A percentile compares a stretch with the other conserved stretches of the same genome.
Conservation (phyloP, 1,140 invertebrate genomes). For the Globodera ellingtonae region DNA sequence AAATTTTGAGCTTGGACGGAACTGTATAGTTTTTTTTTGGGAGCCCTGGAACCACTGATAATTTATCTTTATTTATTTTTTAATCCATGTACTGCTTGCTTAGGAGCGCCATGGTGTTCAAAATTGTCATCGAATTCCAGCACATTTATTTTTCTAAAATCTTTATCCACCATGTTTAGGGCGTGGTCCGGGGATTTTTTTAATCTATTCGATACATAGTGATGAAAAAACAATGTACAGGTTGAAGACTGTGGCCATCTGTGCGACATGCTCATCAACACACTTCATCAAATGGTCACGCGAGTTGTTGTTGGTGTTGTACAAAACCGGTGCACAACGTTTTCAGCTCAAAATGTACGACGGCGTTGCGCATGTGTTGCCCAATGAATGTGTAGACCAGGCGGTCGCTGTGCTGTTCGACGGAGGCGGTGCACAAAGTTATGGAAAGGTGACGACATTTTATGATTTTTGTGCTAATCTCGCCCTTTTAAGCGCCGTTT, state of each 20-base stretch:
- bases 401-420: constrained; percentile 30
- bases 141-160: no score
- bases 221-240: not conserved
- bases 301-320: not conserved
- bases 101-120: no score
- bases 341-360: constrained; percentile 12
- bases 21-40: no score
- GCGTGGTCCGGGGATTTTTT: no score
- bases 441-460: constrained; percentile 14
- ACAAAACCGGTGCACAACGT: not conserved
- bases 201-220: no score
- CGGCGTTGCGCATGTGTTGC: not conserved
- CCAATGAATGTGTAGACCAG: constrained; percentile 8
- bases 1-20: no score
- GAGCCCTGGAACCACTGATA: not conserved
- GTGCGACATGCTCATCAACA: constrained; percentile 19
- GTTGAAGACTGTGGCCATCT: constrained; percentile 40
- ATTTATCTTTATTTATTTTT: not conserved
- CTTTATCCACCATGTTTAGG: no score
- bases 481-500: no score
- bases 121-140: no score
- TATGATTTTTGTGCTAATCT: no score
- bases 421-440: constrained; percentile 34
- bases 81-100: not conserved
- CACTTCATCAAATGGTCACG: constrained; percentile 30